These are phyloP conservation scores for Tenthredo distinguenda DNA, from an alignment of 2,888 invertebrate species.

Conservation along the genomic window DNA sequence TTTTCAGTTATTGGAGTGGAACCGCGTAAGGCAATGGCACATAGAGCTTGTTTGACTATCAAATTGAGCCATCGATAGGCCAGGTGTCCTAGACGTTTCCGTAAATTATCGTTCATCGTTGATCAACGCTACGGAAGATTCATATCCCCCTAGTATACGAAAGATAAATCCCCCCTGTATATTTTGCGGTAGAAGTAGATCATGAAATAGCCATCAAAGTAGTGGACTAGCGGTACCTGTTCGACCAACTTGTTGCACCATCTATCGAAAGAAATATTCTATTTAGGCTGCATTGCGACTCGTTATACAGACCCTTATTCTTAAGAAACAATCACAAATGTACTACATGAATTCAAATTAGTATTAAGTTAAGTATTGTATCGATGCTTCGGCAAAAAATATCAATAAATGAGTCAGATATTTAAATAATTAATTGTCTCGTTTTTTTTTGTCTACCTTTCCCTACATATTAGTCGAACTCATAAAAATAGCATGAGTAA, in stretches of 20 bases:
- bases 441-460: too few relatives aligned
- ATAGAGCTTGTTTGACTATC: not conserved
- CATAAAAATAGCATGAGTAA: too few relatives aligned
- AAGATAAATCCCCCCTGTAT: not conserved
- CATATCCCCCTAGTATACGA: too few relatives aligned
- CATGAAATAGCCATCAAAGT: not conserved
- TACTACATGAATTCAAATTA: not conserved
- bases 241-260: not conserved
- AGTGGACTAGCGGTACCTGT: not conserved
- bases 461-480: too few relatives aligned
- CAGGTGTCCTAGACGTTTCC: not conserved
- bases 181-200: not conserved
- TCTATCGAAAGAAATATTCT: too few relatives aligned
- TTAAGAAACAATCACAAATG: not conserved
- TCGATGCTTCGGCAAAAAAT: too few relatives aligned
- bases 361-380: too few relatives aligned
- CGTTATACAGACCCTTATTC: not conserved
- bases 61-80: not conserved
- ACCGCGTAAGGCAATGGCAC: not conserved
- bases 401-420: too few relatives aligned
- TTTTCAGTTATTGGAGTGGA: not conserved
- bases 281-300: not conserved
- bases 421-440: too few relatives aligned
- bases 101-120: not conserved
- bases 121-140: not conserved